Evolutionary conservation across 2,113 vertebrate genomes (phyloP), one percentile per base, ranked within the genome.

Genomic region (Sinocyclocheilus anshuiensis): DNA sequence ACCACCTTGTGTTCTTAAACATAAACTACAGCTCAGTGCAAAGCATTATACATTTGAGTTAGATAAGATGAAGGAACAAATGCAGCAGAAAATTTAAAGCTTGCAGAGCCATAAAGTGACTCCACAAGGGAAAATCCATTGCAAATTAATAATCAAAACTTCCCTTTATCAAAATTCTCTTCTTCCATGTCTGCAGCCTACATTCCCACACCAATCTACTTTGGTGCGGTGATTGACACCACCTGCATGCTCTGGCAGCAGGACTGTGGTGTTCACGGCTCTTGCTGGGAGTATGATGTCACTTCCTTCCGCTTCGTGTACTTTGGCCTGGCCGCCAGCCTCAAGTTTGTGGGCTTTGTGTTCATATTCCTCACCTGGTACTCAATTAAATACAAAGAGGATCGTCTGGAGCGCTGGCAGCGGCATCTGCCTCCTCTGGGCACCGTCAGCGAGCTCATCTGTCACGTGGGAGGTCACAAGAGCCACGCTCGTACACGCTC

Each of bases 201-300:
- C 94, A 99, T 99, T 95, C 98, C 98, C 22, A 99, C 98, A 2
- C 98, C 98, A 2, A 99, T 99, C 93, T 99, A 99, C 94, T 99
- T 99, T 10, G 98, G 98, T n/a, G 98, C 98, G 0, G 98, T 99
- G 65, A 99, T 99, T 42, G 98, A 99, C 94, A 99, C 98, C 90
- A 99, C 98, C 9, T 99, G 98, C 93, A 99, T 99, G 98, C 96
- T 99, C 86, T 99, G 98, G 98, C 98, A 99, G 89, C 98, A 99
- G 93, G 97, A 99, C 81, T 99, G 98, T 0, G 98, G 97, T 0
- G 91, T 99, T 59, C 97, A 98, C 84, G 98, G 98, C 87, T 99
- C 98, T 57, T 99, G 98, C 91, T 99, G 97, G 97, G 98, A 99
- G 92, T 99, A 99, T 26, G 97, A 99, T 50, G 97, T 99, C 92